Evolutionary conservation across 2,888 invertebrate genomes (phyloP), one percentile per base, ranked within the genome.

Genomic region (Norana najaformis): DNA sequence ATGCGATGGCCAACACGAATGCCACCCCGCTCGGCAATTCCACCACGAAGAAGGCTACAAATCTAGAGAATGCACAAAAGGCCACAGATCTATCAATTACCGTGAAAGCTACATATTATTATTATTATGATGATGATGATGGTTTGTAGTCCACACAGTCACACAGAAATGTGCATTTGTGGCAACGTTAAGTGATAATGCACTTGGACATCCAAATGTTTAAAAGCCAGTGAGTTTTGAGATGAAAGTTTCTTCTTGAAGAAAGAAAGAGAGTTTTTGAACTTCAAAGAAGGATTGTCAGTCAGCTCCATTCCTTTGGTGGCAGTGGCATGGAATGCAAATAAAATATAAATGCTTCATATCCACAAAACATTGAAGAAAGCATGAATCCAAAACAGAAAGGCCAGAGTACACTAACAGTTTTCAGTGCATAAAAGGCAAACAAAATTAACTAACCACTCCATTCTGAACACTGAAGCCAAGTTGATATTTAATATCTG

Each of bases 381-480:
- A 18, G 5, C 47, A 13, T 47, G 47, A 47, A 47, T 13, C 47
- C 47, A 47, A 47, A 47, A 47, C 5, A 14, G 47, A 47, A 47
- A 47, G 18, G 47, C 13, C 23, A 16, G 23, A 47, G 47, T 47
- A 47, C 23, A 20, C 23, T 35, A 2, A 23, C n/a, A 37, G 34
- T 11, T 30, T 35, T 36, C 34, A 38, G 8, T 3, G 35, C 88
- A 30, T 23, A 38, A 34, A 8, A 37, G 5, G 4, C 53, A 88
- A 88, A 88, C 20, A 89, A 36, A 90, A 20, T 35, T 30, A 41
- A 96, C 96, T 96, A 95, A 97, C 97, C 96, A 99, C 99, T 94
- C 99, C 99, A 95, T 99, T 99, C 96, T 99, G 99, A 93, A 99
- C 99, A 96, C 99, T 99, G 96, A 99, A 99, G 89, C 99, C 99